These are phyloP conservation scores for Melinaea menophilus DNA, from an alignment of 2,888 invertebrate genomes.

Conservation along the genomic window DNA sequence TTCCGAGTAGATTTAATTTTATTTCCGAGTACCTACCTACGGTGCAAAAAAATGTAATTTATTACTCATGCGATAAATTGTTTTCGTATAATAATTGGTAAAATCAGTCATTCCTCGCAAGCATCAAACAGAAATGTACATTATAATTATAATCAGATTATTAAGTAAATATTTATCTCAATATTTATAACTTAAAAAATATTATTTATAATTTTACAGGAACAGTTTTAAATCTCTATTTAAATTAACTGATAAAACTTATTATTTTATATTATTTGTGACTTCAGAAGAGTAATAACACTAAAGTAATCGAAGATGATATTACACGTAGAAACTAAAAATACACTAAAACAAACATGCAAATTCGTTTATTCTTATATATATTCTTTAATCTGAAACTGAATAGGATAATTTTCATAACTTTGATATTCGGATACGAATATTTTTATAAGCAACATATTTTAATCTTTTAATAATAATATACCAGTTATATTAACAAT, in stretches of 20 bases:
- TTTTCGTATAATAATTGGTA: constrained; percentile 10
- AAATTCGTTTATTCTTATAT: too few species aligned
- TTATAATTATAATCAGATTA: constrained; percentile 4
- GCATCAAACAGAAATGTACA: constrained; percentile 10
- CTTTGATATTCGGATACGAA: too few species aligned
- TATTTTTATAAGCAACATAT: too few species aligned
- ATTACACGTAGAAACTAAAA: too few species aligned
- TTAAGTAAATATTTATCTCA: background rate
- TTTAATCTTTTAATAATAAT: background rate
- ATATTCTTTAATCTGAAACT: too few species aligned
- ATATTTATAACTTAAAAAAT: background rate
- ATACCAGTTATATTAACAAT: background rate
- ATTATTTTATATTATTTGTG: too few species aligned
- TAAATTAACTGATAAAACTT: too few species aligned
- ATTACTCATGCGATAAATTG: constrained; percentile 25
- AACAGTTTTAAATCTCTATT: too few species aligned
- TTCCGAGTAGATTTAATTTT: constrained; percentile 33
- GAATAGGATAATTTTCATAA: too few species aligned
- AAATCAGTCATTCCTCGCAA: constrained; percentile 3
- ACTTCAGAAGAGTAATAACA: too few species aligned
- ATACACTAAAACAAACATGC: too few species aligned
- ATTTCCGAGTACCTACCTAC: constrained; percentile 26
- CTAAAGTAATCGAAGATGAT: too few species aligned
- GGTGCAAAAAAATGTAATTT: constrained; percentile 28
- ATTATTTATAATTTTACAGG: background rate